Conservation (phyloP, 2,797 vertebrate species). For the Gymnocypris eckloni region DNA sequence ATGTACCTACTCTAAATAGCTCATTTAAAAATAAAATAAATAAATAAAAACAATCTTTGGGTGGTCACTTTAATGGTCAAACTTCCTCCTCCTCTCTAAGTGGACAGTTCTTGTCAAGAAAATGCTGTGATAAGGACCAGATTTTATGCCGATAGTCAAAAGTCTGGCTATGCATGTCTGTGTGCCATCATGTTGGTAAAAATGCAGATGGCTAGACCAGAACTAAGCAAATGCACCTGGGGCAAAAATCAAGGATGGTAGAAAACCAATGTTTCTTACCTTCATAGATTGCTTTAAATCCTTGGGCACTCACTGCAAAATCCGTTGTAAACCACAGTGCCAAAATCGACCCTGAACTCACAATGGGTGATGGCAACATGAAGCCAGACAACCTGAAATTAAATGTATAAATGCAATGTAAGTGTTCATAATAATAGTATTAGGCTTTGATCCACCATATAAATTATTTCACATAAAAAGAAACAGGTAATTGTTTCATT, state of each 20-base stretch:
- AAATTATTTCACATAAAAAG: neutral
- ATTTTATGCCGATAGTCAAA: conserved; percentile 2
- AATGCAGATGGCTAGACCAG: conserved; percentile 30
- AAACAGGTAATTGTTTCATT: neutral
- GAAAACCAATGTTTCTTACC: conserved; percentile 79
- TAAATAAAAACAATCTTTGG: neutral
- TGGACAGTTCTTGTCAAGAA: neutral
- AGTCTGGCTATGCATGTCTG: neutral
- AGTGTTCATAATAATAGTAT: neutral
- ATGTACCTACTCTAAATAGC: neutral
- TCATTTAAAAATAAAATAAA: neutral
- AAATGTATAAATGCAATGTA: neutral
- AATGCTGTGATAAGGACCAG: neutral
- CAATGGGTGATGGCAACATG: conserved; percentile 93
- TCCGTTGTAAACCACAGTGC: conserved; percentile 98
- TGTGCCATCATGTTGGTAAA: neutral
- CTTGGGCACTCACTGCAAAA: conserved; percentile 98
- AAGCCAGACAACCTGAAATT: conserved; percentile 92
- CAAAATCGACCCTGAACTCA: conserved; percentile 95
- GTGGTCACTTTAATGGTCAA: neutral
- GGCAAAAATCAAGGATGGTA: neutral
- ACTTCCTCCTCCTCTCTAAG: neutral
- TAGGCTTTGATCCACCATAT: neutral
- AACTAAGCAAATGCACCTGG: conserved; percentile 10
- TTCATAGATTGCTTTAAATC: conserved; percentile 97